These are phyloP conservation scores for Paracyclopina nana DNA, from an alignment of 1,140 invertebrate species.

Conservation along the genomic window DNA sequence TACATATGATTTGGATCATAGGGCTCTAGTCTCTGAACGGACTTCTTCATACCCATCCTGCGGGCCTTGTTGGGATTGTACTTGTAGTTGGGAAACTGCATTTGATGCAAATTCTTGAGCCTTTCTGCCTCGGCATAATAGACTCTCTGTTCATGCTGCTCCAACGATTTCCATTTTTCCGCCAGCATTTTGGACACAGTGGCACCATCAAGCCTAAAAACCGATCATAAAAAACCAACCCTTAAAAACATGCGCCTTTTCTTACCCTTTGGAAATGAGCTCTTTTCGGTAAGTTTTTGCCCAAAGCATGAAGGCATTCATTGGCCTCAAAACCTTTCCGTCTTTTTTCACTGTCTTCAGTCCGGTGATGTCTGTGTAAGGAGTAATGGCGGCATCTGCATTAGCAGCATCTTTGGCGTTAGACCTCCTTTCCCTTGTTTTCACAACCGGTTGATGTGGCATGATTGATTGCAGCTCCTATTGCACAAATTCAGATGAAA, in stretches of 20 bases:
- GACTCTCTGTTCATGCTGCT: not conserved
- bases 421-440: no score
- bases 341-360: not conserved
- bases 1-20: no score
- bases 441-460: no score
- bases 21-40: no score
- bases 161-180: not conserved
- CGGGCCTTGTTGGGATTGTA: no score
- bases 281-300: not conserved
- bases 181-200: not conserved
- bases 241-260: not conserved
- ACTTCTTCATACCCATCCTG: no score
- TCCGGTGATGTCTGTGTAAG: not conserved
- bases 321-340: not conserved
- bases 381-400: no score
- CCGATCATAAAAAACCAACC: not conserved
- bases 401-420: no score
- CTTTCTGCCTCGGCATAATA: not conserved
- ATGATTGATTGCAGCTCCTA: no score
- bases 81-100: not conserved
- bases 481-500: no score
- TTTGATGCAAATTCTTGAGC: not conserved
- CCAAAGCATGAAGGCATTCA: constrained; percentile 4
- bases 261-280: not conserved
- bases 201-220: not conserved